phyloP scores from a whole-genome alignment of 2,888 invertebrate genomes.

The Rhorus exstirpatorius region DNA sequence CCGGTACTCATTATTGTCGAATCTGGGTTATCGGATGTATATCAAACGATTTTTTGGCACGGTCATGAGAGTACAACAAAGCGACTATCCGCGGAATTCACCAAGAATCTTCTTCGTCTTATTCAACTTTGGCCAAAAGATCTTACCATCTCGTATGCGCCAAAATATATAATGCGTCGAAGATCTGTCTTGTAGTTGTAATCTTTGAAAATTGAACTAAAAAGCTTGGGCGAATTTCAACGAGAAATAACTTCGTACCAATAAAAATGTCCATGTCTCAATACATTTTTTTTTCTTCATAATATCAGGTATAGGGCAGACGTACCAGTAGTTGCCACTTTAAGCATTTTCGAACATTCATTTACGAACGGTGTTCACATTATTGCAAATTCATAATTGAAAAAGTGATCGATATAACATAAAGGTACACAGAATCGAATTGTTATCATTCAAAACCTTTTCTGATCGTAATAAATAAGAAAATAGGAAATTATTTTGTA shows the following conservation, averaged over 20 bases:
- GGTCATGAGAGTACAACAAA: slow-evolving; percentile 40
- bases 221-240: neutral
- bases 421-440: no score
- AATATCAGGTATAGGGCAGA: no score
- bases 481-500: no score
- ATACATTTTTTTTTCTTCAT: neutral
- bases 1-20: slow-evolving; percentile 33
- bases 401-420: no score
- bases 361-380: no score
- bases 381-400: no score
- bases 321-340: no score
- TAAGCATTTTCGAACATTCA: no score
- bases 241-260: slow-evolving; percentile 4
- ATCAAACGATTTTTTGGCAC: slow-evolving; percentile 53
- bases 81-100: neutral
- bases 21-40: slow-evolving; percentile 43
- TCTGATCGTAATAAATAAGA: no score
- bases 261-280: neutral
- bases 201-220: neutral
- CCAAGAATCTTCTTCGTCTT: slow-evolving; percentile 28
- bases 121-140: slow-evolving; percentile 47
- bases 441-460: no score
- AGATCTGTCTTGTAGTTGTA: neutral
- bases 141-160: slow-evolving; percentile 15
- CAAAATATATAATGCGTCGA: slow-evolving; percentile 16